phyloP scores from a whole-genome alignment of 2,797 vertebrate genomes.

The Pseudochirops cupreus region DNA sequence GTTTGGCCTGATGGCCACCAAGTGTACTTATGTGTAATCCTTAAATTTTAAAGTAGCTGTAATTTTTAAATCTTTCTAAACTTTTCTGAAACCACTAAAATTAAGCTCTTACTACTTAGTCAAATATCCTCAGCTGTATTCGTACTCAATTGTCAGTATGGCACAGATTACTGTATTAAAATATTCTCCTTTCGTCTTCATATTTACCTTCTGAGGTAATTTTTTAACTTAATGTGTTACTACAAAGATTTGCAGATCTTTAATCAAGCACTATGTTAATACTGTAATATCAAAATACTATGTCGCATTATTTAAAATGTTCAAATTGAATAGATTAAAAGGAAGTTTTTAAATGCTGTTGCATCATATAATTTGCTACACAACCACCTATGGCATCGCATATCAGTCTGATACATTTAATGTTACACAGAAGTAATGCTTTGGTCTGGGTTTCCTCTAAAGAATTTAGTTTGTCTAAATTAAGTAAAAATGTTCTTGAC shows the following conservation, averaged over 20 bases:
- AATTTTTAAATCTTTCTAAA: slow-evolving; percentile 82
- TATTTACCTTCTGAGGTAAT: slow-evolving; percentile 82
- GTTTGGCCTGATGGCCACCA: slow-evolving; percentile 77
- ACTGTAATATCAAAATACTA: slow-evolving; percentile 84
- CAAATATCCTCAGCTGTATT: slow-evolving; percentile 84
- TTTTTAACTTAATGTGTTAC: slow-evolving; percentile 84
- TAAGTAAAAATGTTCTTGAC: slow-evolving; percentile 61
- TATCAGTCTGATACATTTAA: slow-evolving; percentile 75
- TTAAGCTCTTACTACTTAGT: slow-evolving; percentile 84
- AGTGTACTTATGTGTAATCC: slow-evolving; percentile 81
- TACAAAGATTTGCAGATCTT: slow-evolving; percentile 83
- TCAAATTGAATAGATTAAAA: slow-evolving; percentile 83
- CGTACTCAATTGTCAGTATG: slow-evolving; percentile 81
- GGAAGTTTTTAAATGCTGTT: slow-evolving; percentile 77
- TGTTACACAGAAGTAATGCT: slow-evolving; percentile 71
- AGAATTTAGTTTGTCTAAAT: slow-evolving; percentile 61
- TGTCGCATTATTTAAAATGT: slow-evolving; percentile 84
- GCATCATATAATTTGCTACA: slow-evolving; percentile 80
- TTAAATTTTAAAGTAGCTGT: slow-evolving; percentile 80
- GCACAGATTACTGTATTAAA: slow-evolving; percentile 82
- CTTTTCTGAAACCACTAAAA: slow-evolving; percentile 84
- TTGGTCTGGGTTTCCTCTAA: slow-evolving; percentile 75
- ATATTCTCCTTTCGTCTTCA: slow-evolving; percentile 80
- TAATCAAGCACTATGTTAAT: slow-evolving; percentile 86
- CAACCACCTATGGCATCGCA: slow-evolving; percentile 69